Conservation (phyloP, 2,888 invertebrate genomes). For the Nebria brevicollis region DNA sequence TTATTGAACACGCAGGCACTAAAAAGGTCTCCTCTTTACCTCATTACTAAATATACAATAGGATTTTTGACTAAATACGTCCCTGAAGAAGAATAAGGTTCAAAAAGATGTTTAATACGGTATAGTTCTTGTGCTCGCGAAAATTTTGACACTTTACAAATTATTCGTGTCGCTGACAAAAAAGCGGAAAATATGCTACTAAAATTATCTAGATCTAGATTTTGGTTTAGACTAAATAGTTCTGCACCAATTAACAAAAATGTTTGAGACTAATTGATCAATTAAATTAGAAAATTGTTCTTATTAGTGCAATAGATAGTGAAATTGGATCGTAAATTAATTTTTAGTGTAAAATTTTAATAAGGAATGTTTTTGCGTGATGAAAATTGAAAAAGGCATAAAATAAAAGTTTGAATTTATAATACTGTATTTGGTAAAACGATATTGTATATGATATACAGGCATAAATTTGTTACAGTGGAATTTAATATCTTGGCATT, state of each 20-base stretch:
- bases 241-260: not conserved
- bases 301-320: too few species aligned
- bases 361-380: too few species aligned
- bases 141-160: conserved; percentile 14
- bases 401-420: too few species aligned
- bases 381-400: too few species aligned
- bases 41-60: not conserved
- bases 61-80: not conserved
- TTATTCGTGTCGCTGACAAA: not conserved
- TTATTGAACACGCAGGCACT: too few species aligned
- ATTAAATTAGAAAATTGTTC: not conserved
- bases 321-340: too few species aligned
- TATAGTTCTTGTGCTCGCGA: not conserved
- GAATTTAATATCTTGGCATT: too few species aligned
- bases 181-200: not conserved
- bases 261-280: not conserved
- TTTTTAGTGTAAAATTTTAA: too few species aligned
- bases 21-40: too few species aligned
- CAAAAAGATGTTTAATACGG: not conserved
- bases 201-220: not conserved
- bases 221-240: not conserved
- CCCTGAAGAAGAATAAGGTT: not conserved
- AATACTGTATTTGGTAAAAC: too few species aligned
- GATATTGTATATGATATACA: too few species aligned
- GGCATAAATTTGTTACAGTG: too few species aligned